These are phyloP conservation scores for Propithecus deckenii DNA, from an alignment of 2,797 vertebrate genomes.

Conservation along the genomic window DNA sequence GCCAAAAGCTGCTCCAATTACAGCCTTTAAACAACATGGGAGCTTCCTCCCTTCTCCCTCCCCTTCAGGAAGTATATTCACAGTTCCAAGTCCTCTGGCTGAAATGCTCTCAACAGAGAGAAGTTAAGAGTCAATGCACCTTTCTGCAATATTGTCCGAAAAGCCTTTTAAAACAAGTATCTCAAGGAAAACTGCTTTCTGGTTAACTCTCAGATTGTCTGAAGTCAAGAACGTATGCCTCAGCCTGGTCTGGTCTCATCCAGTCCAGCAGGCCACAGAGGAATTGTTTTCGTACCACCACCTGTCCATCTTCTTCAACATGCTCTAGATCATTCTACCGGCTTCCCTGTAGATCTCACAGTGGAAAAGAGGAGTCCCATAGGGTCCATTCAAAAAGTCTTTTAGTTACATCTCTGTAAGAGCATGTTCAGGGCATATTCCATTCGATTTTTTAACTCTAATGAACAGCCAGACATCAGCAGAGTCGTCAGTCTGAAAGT, in stretches of 20 bases:
- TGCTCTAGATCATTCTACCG: constrained; percentile 81
- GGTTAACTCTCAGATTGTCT: constrained; percentile 82
- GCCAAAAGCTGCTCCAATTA: constrained; percentile 86
- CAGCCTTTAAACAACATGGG: constrained; percentile 88
- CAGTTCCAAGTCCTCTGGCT: constrained; percentile 85
- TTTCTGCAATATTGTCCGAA: constrained; percentile 77
- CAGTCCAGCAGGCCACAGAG: constrained; percentile 88
- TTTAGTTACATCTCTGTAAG: constrained; percentile 94
- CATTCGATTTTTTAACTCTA: constrained; percentile 94
- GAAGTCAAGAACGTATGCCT: constrained; percentile 73
- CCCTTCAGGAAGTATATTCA: constrained; percentile 83
- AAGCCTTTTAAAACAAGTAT: constrained; percentile 64
- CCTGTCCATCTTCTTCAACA: constrained; percentile 81
- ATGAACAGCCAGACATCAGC: constrained; percentile 91
- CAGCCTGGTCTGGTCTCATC: constrained; percentile 81
- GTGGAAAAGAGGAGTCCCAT: constrained; percentile 81
- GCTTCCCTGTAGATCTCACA: constrained; percentile 82
- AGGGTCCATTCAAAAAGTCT: constrained; percentile 64
- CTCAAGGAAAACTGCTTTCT: constrained; percentile 74
- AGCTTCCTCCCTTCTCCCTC: constrained; percentile 80
- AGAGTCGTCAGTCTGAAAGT: constrained; percentile 93
- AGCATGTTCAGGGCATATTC: constrained; percentile 98
- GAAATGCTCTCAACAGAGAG: constrained; percentile 84
- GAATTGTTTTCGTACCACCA: constrained; percentile 86
- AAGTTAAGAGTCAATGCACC: constrained; percentile 72